Evolutionary conservation across 2,888 invertebrate genomes (phyloP), one percentile per base, ranked within the genome.

Genomic region (Eulithis testata): DNA sequence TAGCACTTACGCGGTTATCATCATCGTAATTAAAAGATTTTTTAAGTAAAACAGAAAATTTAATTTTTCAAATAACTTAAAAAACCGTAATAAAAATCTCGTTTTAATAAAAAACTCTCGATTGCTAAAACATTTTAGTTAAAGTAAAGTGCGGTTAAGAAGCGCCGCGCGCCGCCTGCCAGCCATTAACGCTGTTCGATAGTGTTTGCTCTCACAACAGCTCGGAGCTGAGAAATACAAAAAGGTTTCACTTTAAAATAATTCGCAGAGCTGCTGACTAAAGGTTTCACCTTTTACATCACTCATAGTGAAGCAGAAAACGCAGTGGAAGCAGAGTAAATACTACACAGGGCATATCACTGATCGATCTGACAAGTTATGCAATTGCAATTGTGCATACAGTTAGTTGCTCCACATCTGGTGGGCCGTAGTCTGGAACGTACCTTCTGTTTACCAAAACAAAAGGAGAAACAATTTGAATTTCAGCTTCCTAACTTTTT

Each of bases 161-260:
- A 36, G n/a, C 6, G 36, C n/a, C 51, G 1, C 4, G 31, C 11
- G n/a, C 12, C 51, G 7, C 4, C 51, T 31, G 31, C 4, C 36
- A 5, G 51, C 51, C 53, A 40, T 40, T 53, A 53, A 4, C 12
- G 53, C 8, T 9, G 37, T 37, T 37, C 37, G 37, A 53, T 53
- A 40, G 53, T 11, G 53, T 53, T 53, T 14, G 37, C 21, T 53
- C 31, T 31, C 31, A 37, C 53, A 14, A 53, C 53, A 53, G 37
- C 21, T 27, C 51, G 51, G 51, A 52, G 51, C 51, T 6, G 9
- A 37, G 9, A 8, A 52, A 40, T 40, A 53, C 37, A 4, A 14
- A 53, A 53, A 53, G 12, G 37, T 52, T 52, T 40, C 14, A 40
- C 37, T 53, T 8, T 12, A 14, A 21, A 47, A 12, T 14, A 47